These are phyloP conservation scores for Peromyscus californicus DNA, from an alignment of 2,113 vertebrate genomes.

Conservation along the genomic window DNA sequence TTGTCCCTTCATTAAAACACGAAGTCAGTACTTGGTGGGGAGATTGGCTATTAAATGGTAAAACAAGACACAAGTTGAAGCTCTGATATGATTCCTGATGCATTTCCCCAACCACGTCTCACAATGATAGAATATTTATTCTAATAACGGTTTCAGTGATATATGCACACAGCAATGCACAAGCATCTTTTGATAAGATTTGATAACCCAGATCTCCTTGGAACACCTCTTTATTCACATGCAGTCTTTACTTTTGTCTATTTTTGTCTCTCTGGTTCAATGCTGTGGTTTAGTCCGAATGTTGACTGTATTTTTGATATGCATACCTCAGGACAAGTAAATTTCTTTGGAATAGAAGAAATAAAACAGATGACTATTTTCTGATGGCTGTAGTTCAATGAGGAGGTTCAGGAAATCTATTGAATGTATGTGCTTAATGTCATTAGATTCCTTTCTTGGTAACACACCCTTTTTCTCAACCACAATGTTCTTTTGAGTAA, in stretches of 20 bases:
- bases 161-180: background rate
- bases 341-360: constrained; percentile 52
- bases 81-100: background rate
- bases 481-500: constrained; percentile 56
- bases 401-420: constrained; percentile 42
- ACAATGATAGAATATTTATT: background rate
- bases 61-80: background rate
- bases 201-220: constrained; percentile 17
- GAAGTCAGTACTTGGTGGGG: background rate
- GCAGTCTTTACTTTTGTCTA: constrained; percentile 21
- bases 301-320: constrained; percentile 29
- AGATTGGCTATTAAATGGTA: background rate
- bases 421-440: constrained; percentile 59
- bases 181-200: constrained; percentile 9
- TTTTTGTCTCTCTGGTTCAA: constrained; percentile 44
- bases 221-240: background rate
- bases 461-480: constrained; percentile 38
- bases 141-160: background rate
- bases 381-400: constrained; percentile 47
- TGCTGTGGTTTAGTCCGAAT: constrained; percentile 26
- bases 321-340: background rate
- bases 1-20: background rate
- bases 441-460: constrained; percentile 72
- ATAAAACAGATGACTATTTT: constrained; percentile 55
- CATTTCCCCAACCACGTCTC: background rate